phyloP scores from a whole-genome alignment of 2,888 invertebrate species.

The Scaptomyza flava region DNA sequence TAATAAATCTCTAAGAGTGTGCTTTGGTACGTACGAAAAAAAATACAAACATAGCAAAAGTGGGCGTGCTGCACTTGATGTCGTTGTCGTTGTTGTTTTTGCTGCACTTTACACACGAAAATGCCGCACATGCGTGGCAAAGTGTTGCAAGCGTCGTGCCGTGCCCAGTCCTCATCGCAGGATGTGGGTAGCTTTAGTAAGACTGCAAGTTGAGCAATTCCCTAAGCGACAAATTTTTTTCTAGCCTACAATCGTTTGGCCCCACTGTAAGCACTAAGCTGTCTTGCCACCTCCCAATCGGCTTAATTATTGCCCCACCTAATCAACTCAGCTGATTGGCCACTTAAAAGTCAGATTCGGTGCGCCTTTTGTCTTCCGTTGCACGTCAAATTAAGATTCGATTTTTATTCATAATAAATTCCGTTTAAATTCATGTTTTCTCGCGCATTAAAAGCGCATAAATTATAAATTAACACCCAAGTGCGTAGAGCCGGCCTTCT shows the following conservation, averaged over 20 bases:
- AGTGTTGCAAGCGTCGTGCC: conserved; percentile 60
- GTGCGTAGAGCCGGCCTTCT: conserved; percentile 53
- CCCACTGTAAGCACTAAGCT: conserved; percentile 10
- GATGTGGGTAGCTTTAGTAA: conserved; percentile 44
- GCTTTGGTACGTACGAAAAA: conserved; percentile 5
- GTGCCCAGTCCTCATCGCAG: conserved; percentile 34
- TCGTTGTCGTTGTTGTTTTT: conserved; percentile 49
- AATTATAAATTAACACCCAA: conserved; percentile 81
- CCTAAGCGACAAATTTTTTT: conserved; percentile 60
- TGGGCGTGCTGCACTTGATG: conserved; percentile 79
- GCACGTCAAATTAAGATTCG: conserved; percentile 63
- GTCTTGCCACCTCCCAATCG: conserved; percentile 15
- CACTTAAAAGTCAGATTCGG: conserved; percentile 5
- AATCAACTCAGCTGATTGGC: conserved; percentile 15
- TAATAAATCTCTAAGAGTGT: conserved; percentile 69
- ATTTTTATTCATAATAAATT: conserved; percentile 79
- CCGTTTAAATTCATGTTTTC: conserved; percentile 79
- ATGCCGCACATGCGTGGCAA: conserved; percentile 79
- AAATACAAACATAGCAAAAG: conserved; percentile 49
- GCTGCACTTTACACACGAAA: conserved; percentile 76
- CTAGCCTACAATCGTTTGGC: conserved; percentile 15
- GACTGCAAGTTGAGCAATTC: conserved; percentile 66
- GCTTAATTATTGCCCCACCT: conserved; percentile 58
- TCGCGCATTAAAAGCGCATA: conserved; percentile 79
- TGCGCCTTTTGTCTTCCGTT: conserved; percentile 30